Conservation (phyloP, 2,113 vertebrate species). For the Ammodytes marinus region DNA sequence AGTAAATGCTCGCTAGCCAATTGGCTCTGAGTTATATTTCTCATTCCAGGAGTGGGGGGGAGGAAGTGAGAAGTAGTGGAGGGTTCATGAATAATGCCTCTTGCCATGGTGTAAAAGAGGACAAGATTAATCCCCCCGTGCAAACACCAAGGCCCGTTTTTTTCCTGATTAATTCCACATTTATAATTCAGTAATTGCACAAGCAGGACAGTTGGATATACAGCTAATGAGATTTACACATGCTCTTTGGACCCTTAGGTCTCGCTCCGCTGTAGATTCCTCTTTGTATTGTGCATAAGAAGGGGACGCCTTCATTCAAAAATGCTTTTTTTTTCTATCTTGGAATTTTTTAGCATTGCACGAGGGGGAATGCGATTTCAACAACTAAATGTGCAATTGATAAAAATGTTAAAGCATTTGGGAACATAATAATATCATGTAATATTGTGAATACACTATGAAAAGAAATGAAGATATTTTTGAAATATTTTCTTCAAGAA, state of each 20-base stretch:
- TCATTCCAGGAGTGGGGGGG: conserved; percentile 56
- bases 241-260: conserved; percentile 63
- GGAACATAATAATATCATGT: neutral
- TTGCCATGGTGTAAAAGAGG: conserved; percentile 78
- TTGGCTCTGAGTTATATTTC: conserved; percentile 70
- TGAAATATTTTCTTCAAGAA: neutral
- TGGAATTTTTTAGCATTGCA: neutral
- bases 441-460: neutral
- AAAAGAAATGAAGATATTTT: neutral
- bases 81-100: conserved; percentile 76
- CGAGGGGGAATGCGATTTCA: neutral
- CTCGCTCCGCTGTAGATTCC: conserved; percentile 53
- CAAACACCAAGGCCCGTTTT: conserved; percentile 69
- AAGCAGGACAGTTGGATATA: conserved; percentile 71
- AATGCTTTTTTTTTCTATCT: neutral
- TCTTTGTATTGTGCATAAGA: conserved; percentile 33
- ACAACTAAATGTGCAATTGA: neutral
- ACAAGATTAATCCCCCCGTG: conserved; percentile 80
- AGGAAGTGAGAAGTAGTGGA: conserved; percentile 66
- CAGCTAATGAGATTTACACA: conserved; percentile 79
- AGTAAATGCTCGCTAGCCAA: conserved; percentile 52
- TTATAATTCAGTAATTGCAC: conserved; percentile 81
- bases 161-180: conserved; percentile 82
- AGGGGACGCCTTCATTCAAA: conserved; percentile 19
- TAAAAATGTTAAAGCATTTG: neutral